Conservation (phyloP, 53 echinoderm and acorn worm species). For the Hippasteria phrygiana region DNA sequence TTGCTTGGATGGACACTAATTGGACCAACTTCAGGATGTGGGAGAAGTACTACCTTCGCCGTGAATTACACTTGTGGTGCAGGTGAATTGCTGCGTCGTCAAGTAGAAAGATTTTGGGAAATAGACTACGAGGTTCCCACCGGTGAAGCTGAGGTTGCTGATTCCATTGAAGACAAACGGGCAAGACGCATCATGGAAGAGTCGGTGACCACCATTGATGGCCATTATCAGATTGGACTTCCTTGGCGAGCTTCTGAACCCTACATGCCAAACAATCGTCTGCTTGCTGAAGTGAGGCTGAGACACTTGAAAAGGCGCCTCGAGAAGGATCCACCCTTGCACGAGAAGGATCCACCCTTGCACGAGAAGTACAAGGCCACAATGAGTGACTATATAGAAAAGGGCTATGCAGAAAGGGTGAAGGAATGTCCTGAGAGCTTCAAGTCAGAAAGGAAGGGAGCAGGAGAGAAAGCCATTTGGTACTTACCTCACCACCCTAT, state of each 20-base stretch:
- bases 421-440: neutral
- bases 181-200: slow-evolving; percentile 65
- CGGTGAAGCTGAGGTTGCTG: slow-evolving; percentile 32
- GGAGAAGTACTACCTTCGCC: neutral
- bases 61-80: neutral
- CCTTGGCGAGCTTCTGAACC: slow-evolving; percentile 43
- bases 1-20: slow-evolving; percentile 54
- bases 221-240: slow-evolving; percentile 50
- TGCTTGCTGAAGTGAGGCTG: slow-evolving; percentile 45
- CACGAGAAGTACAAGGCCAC: slow-evolving; percentile 49
- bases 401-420: slow-evolving; percentile 68
- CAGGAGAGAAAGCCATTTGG: slow-evolving; percentile 28
- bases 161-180: slow-evolving; percentile 64
- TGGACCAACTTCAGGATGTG: neutral
- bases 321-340: slow-evolving; percentile 22
- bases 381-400: slow-evolving; percentile 39
- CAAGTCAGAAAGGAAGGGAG: neutral
- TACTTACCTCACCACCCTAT: slow-evolving; percentile 75
- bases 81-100: slow-evolving; percentile 50
- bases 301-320: slow-evolving; percentile 38
- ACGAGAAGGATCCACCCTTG: slow-evolving; percentile 33
- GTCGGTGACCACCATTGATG: slow-evolving; percentile 25
- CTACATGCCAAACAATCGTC: slow-evolving; percentile 45
- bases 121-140: slow-evolving; percentile 22
- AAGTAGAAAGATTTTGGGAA: slow-evolving; percentile 68